Evolutionary conservation across 2,888 invertebrate species (phyloP).

Genomic region (Helicoverpa assulta): DNA sequence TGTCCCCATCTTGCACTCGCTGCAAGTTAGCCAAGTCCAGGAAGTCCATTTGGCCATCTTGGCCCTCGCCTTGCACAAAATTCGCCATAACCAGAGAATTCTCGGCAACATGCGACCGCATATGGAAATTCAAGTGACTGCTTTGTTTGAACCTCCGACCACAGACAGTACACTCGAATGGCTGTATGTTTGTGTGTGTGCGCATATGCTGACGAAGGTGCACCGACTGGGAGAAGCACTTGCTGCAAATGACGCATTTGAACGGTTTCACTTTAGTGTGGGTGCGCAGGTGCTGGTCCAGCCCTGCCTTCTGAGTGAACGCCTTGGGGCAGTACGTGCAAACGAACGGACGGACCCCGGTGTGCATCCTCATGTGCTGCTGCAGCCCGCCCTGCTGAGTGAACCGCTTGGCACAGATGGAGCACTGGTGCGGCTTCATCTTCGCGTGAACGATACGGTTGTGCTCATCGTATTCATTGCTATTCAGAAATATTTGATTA

Average conservation of each 20-base stretch:
- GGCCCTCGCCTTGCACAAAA: constrained; percentile 70
- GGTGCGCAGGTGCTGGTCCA: constrained; percentile 87
- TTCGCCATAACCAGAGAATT: constrained; percentile 71
- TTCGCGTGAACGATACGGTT: constrained; percentile 82
- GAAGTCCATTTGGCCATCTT: constrained; percentile 74
- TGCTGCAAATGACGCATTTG: constrained; percentile 85
- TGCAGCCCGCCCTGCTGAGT: constrained; percentile 86
- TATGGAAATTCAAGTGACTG: constrained; percentile 86
- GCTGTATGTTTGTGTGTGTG: constrained; percentile 87
- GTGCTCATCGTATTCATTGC: constrained; percentile 80
- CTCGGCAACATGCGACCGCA: constrained; percentile 81
- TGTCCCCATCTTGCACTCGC: constrained; percentile 82
- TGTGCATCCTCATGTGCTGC: constrained; percentile 87
- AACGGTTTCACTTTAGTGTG: constrained; percentile 88
- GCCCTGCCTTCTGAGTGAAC: constrained; percentile 86
- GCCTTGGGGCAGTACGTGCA: constrained; percentile 85
- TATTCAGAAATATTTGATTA: constrained; percentile 77
- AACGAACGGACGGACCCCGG: constrained; percentile 82
- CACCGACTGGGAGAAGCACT: constrained; percentile 87
- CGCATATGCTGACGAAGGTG: constrained; percentile 88
- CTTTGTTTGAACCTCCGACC: constrained; percentile 85
- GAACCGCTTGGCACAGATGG: constrained; percentile 83
- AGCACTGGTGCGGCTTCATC: constrained; percentile 84
- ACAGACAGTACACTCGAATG: constrained; percentile 84
- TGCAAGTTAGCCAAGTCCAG: constrained; percentile 80